Evolutionary conservation across 2,888 invertebrate genomes (phyloP).

Genomic region (Flabesymbios commensalis): DNA sequence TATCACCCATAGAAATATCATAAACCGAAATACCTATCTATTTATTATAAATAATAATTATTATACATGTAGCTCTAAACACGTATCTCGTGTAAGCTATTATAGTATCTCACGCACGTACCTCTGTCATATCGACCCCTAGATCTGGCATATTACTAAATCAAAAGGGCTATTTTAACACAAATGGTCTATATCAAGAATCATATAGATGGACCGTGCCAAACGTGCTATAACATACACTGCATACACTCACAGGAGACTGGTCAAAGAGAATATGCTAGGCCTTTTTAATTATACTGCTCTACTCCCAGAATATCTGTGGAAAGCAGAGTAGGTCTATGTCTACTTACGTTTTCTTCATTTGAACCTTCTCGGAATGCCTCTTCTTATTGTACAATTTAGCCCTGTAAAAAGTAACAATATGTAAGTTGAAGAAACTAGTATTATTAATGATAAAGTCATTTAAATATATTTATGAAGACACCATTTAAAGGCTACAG

Average conservation of each 20-base stretch:
- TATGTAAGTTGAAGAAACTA: neutral
- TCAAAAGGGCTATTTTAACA: no score
- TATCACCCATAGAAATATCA: no score
- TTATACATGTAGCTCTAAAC: no score
- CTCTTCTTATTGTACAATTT: slow-evolving; percentile 96
- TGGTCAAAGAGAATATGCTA: no score
- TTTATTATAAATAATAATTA: no score
- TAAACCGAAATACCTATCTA: no score
- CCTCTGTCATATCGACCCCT: no score
- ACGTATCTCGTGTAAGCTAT: no score
- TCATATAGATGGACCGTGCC: neutral
- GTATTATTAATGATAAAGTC: neutral
- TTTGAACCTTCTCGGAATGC: slow-evolving; percentile 96
- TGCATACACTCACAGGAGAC: no score
- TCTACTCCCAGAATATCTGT: neutral
- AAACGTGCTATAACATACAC: neutral
- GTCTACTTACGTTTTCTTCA: slow-evolving; percentile 81
- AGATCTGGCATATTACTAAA: no score
- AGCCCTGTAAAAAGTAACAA: slow-evolving; percentile 65
- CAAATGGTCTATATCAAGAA: neutral
- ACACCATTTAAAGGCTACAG: neutral
- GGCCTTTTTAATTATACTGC: no score
- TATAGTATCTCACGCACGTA: no score
- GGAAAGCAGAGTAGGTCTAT: neutral
- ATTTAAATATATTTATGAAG: neutral